Percentiles rank a stretch among this genome's conserved stretches.
phyloP scores from a whole-genome alignment of 2,797 vertebrate species.

The Meriones psammophilus region DNA sequence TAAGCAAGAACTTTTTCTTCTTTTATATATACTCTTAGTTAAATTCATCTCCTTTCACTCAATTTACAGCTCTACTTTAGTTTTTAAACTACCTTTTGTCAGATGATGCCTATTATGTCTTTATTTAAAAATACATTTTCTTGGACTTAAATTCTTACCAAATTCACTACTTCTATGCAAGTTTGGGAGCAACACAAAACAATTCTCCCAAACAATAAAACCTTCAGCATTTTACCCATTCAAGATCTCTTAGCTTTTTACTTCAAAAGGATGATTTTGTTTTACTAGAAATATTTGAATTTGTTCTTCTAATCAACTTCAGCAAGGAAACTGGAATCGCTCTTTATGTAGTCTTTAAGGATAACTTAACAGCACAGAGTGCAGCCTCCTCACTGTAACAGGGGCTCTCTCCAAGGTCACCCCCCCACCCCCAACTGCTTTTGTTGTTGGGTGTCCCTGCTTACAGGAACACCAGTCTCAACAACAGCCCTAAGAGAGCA shows the following conservation, averaged over 20 bases:
- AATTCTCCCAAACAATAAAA: constrained; percentile 50
- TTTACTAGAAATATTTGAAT: constrained; percentile 42
- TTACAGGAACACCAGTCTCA: not conserved
- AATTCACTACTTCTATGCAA: not conserved
- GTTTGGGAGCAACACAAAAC: not conserved
- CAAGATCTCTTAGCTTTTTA: constrained; percentile 11
- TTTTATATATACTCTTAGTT: constrained; percentile 4
- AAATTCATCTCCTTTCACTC: constrained; percentile 51
- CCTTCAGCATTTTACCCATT: not conserved
- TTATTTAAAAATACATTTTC: constrained; percentile 58
- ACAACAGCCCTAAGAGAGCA: not conserved
- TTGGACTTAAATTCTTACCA: constrained; percentile 8
- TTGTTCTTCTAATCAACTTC: constrained; percentile 10
- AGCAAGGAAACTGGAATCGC: constrained; percentile 29
- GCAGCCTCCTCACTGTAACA: not conserved
- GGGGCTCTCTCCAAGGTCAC: not conserved
- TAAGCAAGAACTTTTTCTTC: constrained; percentile 56
- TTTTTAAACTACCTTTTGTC: not conserved
- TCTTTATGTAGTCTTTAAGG: not conserved
- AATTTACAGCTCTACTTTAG: constrained; percentile 18
- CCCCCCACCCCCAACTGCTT: not conserved
- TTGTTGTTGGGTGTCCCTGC: not conserved
- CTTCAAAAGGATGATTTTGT: constrained; percentile 45
- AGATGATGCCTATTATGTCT: not conserved
- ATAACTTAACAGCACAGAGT: not conserved